A percentile compares a stretch with the other conserved stretches of the same genome.
phyloP scores from a whole-genome alignment of 1,140 invertebrate genomes.

The Drosophila ananassae region DNA sequence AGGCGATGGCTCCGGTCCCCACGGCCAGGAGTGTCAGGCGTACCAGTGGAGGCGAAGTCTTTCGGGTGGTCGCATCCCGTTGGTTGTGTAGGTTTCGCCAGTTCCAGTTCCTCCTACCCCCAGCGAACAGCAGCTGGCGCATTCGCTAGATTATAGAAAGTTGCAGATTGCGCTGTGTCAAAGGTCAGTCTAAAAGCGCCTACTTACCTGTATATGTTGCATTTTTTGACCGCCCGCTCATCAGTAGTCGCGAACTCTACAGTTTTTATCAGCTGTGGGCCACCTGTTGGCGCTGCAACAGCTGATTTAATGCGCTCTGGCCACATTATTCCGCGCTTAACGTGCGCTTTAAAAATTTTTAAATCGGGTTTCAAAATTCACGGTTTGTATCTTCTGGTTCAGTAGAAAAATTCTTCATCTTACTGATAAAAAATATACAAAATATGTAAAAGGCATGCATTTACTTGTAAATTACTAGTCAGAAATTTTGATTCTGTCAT shows the following conservation, averaged over 20 bases:
- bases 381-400: no score
- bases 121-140: conserved; percentile 17
- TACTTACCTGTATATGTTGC: conserved; percentile 20
- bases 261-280: conserved; percentile 8
- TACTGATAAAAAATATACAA: no score
- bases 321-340: conserved; percentile 6
- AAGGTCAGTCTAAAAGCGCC: not conserved
- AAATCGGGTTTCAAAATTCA: not conserved
- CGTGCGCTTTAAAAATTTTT: not conserved
- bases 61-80: not conserved
- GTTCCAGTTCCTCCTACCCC: not conserved
- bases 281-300: conserved; percentile 21
- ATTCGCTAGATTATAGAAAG: not conserved
- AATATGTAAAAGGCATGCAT: no score
- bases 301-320: conserved; percentile 12
- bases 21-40: conserved; percentile 37
- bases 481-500: no score
- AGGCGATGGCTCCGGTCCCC: conserved; percentile 38
- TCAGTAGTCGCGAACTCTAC: not conserved
- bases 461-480: no score
- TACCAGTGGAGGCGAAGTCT: conserved; percentile 17
- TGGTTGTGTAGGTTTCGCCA: conserved; percentile 3
- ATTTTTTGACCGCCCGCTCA: conserved; percentile 4
- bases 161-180: not conserved
- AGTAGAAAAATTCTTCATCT: no score